Conservation (phyloP, 2,113 vertebrate species). For the Varanus komodoensis region DNA sequence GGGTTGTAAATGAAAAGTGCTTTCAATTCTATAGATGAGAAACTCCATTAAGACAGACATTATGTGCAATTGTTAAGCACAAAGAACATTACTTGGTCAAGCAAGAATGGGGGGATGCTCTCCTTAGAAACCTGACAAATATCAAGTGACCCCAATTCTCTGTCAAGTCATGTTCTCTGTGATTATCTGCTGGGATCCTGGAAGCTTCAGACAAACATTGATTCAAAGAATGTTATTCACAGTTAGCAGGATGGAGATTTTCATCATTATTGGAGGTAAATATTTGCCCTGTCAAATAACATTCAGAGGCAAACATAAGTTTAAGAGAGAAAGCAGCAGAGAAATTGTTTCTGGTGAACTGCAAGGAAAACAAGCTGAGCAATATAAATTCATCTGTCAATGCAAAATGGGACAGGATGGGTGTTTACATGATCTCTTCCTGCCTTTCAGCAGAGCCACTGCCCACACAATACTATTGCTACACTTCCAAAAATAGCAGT, state of each 20-base stretch:
- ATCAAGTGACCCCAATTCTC: slow-evolving; percentile 61
- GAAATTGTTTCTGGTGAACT: slow-evolving; percentile 59
- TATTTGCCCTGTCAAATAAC: slow-evolving; percentile 72
- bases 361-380: slow-evolving; percentile 43
- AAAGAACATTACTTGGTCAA: slow-evolving; percentile 8
- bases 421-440: not conserved
- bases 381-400: slow-evolving; percentile 45
- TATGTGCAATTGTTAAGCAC: not conserved
- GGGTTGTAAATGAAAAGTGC: not conserved
- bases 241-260: slow-evolving; percentile 60
- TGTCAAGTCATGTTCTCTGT: slow-evolving; percentile 46
- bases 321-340: slow-evolving; percentile 53
- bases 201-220: slow-evolving; percentile 53
- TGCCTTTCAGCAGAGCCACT: not conserved
- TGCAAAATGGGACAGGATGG: slow-evolving; percentile 17
- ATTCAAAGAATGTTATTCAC: slow-evolving; percentile 57
- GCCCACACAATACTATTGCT: not conserved
- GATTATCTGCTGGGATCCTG: slow-evolving; percentile 35
- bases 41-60: slow-evolving; percentile 18
- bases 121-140: slow-evolving; percentile 45
- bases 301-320: slow-evolving; percentile 54
- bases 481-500: not conserved
- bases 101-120: slow-evolving; percentile 35
- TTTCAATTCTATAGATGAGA: slow-evolving; percentile 5
- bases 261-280: slow-evolving; percentile 71